Base-by-base conservation (phyloP, 2,797 vertebrate genomes). In the Enteromius viviparus region DNA sequence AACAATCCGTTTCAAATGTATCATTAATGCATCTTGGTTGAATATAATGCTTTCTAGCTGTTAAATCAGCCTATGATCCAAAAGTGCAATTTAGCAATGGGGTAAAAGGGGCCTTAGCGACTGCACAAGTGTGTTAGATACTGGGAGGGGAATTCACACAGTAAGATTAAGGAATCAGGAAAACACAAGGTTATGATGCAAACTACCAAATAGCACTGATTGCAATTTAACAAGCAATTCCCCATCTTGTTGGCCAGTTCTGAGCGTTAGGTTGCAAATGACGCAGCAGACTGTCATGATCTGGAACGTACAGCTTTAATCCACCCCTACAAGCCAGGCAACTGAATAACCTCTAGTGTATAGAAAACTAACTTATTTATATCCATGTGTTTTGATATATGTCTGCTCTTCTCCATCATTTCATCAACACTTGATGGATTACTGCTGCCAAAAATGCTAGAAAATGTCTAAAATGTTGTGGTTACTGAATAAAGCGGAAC, bases 1-100 rank as follows among this genome's bases (percentile, higher is more conserved):
- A 79, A 40, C 47, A 68, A 69, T 68, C 32, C 55, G 77, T 79
- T 79, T 69, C 47, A 69, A 69, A 64, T 79, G 34, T 55, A 79
- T 12, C n/a, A 79, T 23, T 69, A 42, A 79, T 79, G 77, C 34
- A 29, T 42, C 47, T 79, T 69, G 47, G 64, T 69, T 79, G 62
- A 15, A 79, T 68, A 55, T 11, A 69, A 79, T 55, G 34, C 42
- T 79, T 78, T 68, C 45, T 37, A 68, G 62, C 64, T 19, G 66
- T 69, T 32, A n/a, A 53, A 68, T 66, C 77, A 79, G 64, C 6
- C 62, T 8, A 12, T 40, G 32, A 66, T 23, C 4, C 12, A 68
- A 53, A 68, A 69, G 12, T 17, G 4, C 58, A 64, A 65, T 62
- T 47, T 65, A 34, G 23, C 40, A 60, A 76, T 42, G n/a, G 14